phyloP scores from a whole-genome alignment of 64 coral and sea anemone species.

The Acropora yongei region DNA sequence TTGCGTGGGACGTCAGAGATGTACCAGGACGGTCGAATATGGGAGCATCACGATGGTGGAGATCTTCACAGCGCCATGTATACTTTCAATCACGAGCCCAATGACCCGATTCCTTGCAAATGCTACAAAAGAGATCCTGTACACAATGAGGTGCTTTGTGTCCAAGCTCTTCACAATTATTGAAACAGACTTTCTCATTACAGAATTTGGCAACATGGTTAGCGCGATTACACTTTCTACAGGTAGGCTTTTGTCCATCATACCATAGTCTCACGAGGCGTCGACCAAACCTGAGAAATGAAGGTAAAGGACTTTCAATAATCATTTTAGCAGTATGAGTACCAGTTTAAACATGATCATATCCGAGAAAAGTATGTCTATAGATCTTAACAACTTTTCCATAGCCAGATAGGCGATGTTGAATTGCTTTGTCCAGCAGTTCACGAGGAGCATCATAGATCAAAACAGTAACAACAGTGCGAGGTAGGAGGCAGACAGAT shows the following conservation, averaged over 20 bases:
- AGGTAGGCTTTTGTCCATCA: not conserved
- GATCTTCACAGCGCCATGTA: not conserved
- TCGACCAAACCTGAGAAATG: not conserved
- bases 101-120: not conserved
- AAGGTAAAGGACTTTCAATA: not conserved
- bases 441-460: slow-evolving; percentile 1
- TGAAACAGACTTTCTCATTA: not conserved
- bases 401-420: not conserved
- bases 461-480: not conserved
- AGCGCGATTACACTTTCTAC: not conserved
- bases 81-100: not conserved
- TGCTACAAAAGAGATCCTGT: not conserved
- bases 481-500: too few species aligned
- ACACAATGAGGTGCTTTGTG: not conserved
- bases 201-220: not conserved
- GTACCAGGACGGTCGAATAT: too few species aligned
- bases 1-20: too few species aligned
- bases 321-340: not conserved
- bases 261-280: not conserved
- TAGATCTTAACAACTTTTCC: not conserved
- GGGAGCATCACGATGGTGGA: too few species aligned
- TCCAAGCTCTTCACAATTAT: not conserved
- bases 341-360: not conserved
- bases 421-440: not conserved
- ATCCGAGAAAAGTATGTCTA: not conserved